phyloP scores from a whole-genome alignment of 1,140 invertebrate species.

The Anagrus nilaparvatae region DNA sequence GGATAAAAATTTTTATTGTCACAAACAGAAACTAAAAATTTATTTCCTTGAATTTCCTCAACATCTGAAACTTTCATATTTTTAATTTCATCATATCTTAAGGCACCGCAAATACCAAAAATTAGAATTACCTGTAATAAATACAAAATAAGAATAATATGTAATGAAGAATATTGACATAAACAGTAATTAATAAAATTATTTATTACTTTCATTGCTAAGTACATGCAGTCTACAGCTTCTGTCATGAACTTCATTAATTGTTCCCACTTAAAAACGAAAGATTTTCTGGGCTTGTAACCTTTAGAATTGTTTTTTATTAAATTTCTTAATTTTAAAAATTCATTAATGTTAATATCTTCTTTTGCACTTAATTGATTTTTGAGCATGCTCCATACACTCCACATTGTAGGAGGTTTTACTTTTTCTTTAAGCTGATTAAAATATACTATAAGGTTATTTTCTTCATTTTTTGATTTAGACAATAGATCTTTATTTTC shows the following conservation, averaged over 20 bases:
- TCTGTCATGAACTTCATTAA: not conserved
- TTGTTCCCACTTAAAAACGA: conserved; percentile 1
- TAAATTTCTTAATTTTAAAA: conserved; percentile 6
- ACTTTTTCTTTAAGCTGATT: conserved; percentile 5
- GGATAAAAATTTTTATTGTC: conserved; percentile 13
- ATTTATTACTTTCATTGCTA: not conserved
- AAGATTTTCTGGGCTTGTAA: conserved; percentile 6
- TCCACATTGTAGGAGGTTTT: conserved; percentile 11
- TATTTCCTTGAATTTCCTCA: conserved; percentile 11
- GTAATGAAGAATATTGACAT: not conserved
- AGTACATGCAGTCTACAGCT: not conserved
- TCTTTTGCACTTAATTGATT: not conserved
- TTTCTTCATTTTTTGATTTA: conserved; percentile 7
- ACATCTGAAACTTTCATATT: conserved; percentile 16
- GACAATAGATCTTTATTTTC: conserved; percentile 3
- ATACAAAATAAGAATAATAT: not conserved
- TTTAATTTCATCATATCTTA: conserved; percentile 15
- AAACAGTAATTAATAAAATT: conserved; percentile 3
- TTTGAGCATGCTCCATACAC: not conserved
- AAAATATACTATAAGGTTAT: conserved; percentile 11
- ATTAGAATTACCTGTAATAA: not conserved
- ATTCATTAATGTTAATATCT: conserved; percentile 5
- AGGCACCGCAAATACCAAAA: conserved; percentile 14
- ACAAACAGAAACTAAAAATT: conserved; percentile 12
- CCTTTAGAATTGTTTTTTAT: conserved; percentile 11